A percentile compares a stretch with the other conserved stretches of the same genome.
These are phyloP conservation scores for Bovichtus variegatus DNA, from an alignment of 2,797 vertebrate genomes.

Conservation along the genomic window DNA sequence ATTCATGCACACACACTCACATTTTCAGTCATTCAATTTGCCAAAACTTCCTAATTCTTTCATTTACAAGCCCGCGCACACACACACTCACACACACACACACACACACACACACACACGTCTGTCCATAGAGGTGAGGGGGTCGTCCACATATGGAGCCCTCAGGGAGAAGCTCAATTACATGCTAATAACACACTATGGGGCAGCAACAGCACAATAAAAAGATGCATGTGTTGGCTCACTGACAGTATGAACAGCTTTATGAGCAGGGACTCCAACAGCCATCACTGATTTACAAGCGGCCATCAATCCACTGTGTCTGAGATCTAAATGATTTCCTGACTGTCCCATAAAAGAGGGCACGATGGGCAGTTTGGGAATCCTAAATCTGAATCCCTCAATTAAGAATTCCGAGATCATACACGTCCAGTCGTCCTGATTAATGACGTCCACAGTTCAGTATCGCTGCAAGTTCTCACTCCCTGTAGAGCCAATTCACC, in stretches of 20 bases:
- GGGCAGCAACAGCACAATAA: constrained; percentile 32
- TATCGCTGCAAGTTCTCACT: not conserved
- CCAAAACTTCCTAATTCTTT: constrained; percentile 18
- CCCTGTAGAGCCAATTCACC: not conserved
- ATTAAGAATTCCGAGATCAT: not conserved
- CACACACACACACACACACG: not conserved
- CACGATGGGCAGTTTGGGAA: not conserved
- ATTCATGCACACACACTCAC: constrained; percentile 1
- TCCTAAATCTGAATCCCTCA: not conserved
- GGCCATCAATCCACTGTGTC: constrained; percentile 9
- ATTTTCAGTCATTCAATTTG: constrained; percentile 9
- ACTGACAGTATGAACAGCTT: constrained; percentile 33
- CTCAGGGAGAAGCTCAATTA: constrained; percentile 57
- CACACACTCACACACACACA: constrained; percentile 11
- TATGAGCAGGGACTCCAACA: not conserved
- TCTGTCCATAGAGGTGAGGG: not conserved
- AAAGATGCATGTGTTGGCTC: constrained; percentile 38
- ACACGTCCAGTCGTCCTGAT: not conserved
- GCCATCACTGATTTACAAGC: constrained; percentile 4
- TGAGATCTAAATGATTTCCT: constrained; percentile 25
- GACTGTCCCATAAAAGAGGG: constrained; percentile 8
- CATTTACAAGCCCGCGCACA: constrained; percentile 19
- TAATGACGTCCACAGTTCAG: not conserved
- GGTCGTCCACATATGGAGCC: constrained; percentile 30
- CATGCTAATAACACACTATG: constrained; percentile 58